These are phyloP conservation scores for Larimichthys crocea DNA, from an alignment of 2,113 vertebrate genomes.

Conservation along the genomic window DNA sequence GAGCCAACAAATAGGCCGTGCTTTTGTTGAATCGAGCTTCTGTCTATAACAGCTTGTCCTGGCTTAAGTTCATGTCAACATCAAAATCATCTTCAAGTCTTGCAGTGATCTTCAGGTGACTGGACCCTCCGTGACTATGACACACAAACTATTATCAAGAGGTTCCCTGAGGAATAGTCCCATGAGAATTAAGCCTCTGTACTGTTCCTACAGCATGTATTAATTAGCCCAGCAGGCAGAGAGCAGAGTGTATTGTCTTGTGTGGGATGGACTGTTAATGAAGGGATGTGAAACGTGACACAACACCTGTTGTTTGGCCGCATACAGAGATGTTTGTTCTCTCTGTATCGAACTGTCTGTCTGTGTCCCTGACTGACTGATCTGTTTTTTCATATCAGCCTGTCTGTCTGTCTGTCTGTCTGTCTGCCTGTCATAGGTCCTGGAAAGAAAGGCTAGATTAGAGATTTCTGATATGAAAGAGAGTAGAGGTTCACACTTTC, in stretches of 20 bases:
- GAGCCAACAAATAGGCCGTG: not conserved
- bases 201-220: constrained; percentile 51
- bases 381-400: constrained; percentile 4
- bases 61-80: not conserved
- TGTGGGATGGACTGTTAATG: constrained; percentile 64
- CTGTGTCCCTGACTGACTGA: constrained; percentile 24
- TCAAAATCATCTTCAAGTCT: not conserved
- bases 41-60: not conserved
- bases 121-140: constrained; percentile 3
- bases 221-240: constrained; percentile 66
- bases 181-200: constrained; percentile 60
- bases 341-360: constrained; percentile 36
- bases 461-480: constrained; percentile 3
- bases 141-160: constrained; percentile 10
- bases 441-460: not conserved
- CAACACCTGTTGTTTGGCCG: constrained; percentile 75
- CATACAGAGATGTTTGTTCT: constrained; percentile 72
- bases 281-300: constrained; percentile 70
- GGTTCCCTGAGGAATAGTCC: constrained; percentile 46
- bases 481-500: constrained; percentile 36
- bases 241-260: constrained; percentile 65
- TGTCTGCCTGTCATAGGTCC: not conserved
- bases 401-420: constrained; percentile 2
- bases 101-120: not conserved
- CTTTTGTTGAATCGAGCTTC: not conserved